Percentiles rank a stretch among this genome's conserved stretches.
Evolutionary conservation across 2,797 vertebrate genomes (phyloP).

Genomic region (Netta rufina): DNA sequence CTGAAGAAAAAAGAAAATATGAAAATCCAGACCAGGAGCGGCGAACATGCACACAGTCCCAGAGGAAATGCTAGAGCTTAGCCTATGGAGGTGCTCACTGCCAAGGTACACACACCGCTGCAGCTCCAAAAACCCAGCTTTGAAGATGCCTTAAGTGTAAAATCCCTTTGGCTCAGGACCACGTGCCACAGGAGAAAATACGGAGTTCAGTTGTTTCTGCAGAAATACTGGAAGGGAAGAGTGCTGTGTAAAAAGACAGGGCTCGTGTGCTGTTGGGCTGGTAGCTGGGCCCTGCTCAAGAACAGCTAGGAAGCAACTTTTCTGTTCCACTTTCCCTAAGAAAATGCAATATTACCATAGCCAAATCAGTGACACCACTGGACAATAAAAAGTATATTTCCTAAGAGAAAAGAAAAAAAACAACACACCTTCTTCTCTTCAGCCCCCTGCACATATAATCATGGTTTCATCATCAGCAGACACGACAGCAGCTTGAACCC

Average conservation of each 20-base stretch:
- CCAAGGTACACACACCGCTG: not conserved
- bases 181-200: not conserved
- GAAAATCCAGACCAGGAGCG: not conserved
- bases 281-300: not conserved
- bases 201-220: not conserved
- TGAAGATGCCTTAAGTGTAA: not conserved
- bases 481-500: not conserved
- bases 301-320: not conserved
- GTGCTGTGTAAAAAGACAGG: not conserved
- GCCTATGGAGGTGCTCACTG: not conserved
- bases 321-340: not conserved
- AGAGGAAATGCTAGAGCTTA: not conserved
- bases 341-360: not conserved
- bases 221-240: not conserved
- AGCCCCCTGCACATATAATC: not conserved
- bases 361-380: not conserved
- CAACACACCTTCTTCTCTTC: not conserved
- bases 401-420: not conserved
- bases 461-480: not conserved
- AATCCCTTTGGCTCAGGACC: not conserved
- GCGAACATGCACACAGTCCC: not conserved
- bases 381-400: not conserved
- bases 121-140: accelerated
- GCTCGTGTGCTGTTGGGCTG: not conserved
- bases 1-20: not conserved